Evolutionary conservation across 2,888 invertebrate genomes (phyloP), one percentile per base, ranked within the genome.

Genomic region (Diogma glabrata): DNA sequence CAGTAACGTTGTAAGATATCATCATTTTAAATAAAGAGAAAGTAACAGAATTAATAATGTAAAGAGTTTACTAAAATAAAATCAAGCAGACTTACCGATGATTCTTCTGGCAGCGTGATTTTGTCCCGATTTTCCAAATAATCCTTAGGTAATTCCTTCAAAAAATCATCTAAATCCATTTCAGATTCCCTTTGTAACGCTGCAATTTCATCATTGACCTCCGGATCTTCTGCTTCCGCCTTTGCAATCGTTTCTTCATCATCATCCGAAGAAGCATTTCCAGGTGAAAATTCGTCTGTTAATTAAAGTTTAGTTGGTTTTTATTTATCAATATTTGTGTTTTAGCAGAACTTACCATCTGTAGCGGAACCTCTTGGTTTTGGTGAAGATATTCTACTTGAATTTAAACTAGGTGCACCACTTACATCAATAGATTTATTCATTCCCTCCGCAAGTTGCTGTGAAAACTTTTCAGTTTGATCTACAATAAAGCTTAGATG

Each of bases 401-500:
- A 75, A 53, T 69, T 67, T 8, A 71, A 66, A 57, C 75, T 75
- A 8, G 70, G 66, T 28, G 67, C 66, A 48, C 64, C 64, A 53
- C 61, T 62, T 24, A 59, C 56, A 47, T 58, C 59, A 12, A 58
- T 58, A 12, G 63, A 67, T 66, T 81, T 79, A 61, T 83, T 84
- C 76, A 91, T 82, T 57, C 87, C 87, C 69, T 91, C 90, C 4
- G 91, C 89, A 53, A 93, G 72, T 72, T 88, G 82, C 23, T 87
- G 86, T 28, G 94, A 94, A 75, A 94, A 96, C 65, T 92, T 93
- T 71, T 99, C 97, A 0, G 97, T 96, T 72, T 94, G 92, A 71
- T 95, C 96, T 53, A 99, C 96, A 64, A 99, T 94, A 67, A 95
- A 95, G 69, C 91, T 91, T 54, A 99, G 77, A 71, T 97, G 97